Percentiles rank a stretch among this genome's conserved stretches.
Conservation (phyloP, 1,140 invertebrate species). For the Scaptomyza hsui region DNA sequence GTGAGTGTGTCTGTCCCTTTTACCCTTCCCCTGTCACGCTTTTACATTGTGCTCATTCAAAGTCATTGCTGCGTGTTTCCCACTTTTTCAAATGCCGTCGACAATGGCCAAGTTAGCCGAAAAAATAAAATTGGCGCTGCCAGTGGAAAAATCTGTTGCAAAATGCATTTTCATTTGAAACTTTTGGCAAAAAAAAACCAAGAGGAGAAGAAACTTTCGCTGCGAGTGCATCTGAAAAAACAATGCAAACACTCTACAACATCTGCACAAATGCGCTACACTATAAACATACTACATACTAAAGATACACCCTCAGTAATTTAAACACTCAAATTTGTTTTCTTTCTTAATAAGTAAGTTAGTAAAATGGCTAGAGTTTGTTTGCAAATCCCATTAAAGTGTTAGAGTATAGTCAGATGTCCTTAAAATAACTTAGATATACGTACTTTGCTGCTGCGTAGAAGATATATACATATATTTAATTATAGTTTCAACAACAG, state of each 20-base stretch:
- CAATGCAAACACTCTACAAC: conserved; percentile 33
- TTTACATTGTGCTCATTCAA: conserved; percentile 34
- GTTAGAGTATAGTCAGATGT: background rate
- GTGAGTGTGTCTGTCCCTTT: conserved; percentile 26
- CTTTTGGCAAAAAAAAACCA: conserved; percentile 43
- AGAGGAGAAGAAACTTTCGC: conserved; percentile 7
- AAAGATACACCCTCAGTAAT: conserved; percentile 5
- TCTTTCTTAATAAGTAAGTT: conserved; percentile 12
- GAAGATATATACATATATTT: too few relatives aligned
- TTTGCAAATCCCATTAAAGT: background rate
- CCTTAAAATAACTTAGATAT: too few relatives aligned
- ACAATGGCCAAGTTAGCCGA: conserved; percentile 42
- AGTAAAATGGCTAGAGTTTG: conserved; percentile 9
- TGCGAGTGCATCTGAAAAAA: conserved; percentile 44
- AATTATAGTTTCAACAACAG: too few relatives aligned
- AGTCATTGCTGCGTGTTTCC: conserved; percentile 73
- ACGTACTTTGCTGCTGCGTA: too few relatives aligned
- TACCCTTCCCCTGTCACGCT: conserved; percentile 12
- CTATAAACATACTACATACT: background rate
- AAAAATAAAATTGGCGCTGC: conserved; percentile 48
- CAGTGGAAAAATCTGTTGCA: conserved; percentile 62
- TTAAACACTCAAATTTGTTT: conserved; percentile 16
- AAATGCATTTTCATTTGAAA: conserved; percentile 79
- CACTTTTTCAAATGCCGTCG: conserved; percentile 60
- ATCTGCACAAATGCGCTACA: conserved; percentile 21